Evolutionary conservation across 2,888 invertebrate species (phyloP), one percentile per base, ranked within the genome.

Genomic region (Cheilosia scutellata): DNA sequence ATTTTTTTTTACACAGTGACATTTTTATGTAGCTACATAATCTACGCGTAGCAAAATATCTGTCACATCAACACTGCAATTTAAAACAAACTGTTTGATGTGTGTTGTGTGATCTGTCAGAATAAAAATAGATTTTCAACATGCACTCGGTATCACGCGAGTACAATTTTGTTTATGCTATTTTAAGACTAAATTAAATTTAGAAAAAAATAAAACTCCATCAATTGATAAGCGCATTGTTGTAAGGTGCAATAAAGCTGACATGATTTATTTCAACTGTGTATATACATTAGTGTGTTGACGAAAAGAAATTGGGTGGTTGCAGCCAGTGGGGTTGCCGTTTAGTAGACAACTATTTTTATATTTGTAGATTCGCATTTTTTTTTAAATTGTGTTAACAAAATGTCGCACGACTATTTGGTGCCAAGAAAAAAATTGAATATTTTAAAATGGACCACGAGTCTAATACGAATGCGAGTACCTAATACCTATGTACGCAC

Each of bases 221-320:
- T 4, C n/a, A 55, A 53, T 55, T 77, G 77, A 70, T 77, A 77
- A 71, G 57, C 44, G 49, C 47, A 27, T 55, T 66, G 37, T 49
- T 70, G 33, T 42, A n/a, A 63, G 63, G 63, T 40, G 5, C 5
- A 27, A 51, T 51, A 6, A 5, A 11, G 1, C 11, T 13, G 2
- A 27, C 5, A 5, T 49, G 11, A 25, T 49, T 11, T 49, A 9
- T 20, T 6, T 25, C 3, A 0, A 49, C 4, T 7, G 1, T 13
- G 13, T 13, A 13, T 9, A 25, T 11, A 25, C 16, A 6, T 44
- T 44, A 37, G 11, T 11, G 11, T 37, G 9, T 4, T 37, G 37
- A 3, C 29, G 29, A 29, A 29, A 29, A 4, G 2, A 29, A 29
- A 29, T 29, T 29, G 29, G 2, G 4, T 11, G 11, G 11, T 37